Base-by-base conservation (phyloP, 2,113 vertebrate genomes). In the Sclerurus mexicanus region DNA sequence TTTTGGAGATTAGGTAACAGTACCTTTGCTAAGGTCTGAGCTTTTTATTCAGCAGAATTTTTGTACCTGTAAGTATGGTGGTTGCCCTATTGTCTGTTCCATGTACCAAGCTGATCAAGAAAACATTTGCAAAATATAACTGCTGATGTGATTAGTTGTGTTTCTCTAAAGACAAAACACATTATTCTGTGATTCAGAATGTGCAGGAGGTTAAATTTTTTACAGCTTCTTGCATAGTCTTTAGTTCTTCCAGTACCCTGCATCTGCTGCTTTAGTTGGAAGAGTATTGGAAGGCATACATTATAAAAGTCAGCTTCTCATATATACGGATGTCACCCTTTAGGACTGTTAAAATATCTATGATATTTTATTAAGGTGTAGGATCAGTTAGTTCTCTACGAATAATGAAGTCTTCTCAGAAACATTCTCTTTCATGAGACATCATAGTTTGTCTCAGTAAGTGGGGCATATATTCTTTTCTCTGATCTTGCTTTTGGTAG, bases 1-100 rank as follows among this genome's bases (percentile, higher is more conserved):
- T 95, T 97, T 95, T 86, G 93, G 86, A 93, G 88, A 95, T 71
- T 88, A 95, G 92, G 84, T 67, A 94, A 63, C 42, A 7, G 4
- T 75, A 89, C 90, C 90, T 95, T 94, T 56, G 52, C 53, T 55
- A 96, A 95, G 58, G 69, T 95, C 87, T 94, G 59, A 80, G 60
- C 46, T 91, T 97, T 96, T 80, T 73, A 75, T 71, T 84, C 84
- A 62, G 62, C 19, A 27, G 80, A 68, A 46, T 63, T 96, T 76
- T 92, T n/a, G 2, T 62, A 85, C 44, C 37, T 93, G 14, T 35
- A 52, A 89, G 35, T 60, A 46, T 85, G 72, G n/a, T 50, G 68
- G 69, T 37, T 66, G 12, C 17, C 5, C n/a, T 88, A 46, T 80
- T 72, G 93, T 63, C 67, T 52, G n/a, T 88, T 74, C 44, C 6